Evolutionary conservation across 2,888 invertebrate species (phyloP), one percentile per base, ranked within the genome.

Genomic region (Ophioninae sp.): DNA sequence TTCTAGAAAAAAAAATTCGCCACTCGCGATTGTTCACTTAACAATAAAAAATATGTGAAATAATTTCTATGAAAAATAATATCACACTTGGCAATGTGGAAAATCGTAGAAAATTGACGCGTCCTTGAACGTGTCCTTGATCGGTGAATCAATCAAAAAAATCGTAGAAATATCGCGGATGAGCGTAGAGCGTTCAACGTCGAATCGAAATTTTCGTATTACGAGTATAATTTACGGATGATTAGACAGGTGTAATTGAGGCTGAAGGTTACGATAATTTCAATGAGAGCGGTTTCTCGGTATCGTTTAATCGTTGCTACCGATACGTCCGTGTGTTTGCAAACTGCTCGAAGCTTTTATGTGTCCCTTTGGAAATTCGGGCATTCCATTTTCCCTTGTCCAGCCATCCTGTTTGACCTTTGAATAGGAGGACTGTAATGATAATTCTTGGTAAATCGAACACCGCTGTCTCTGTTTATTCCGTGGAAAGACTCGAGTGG

Each of bases 341-440:
- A 89, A 90, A 90, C 89, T 88, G 73, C 51, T 63, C n/a, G 56
- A 17, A 67, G 63, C 39, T 61, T 74, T 30, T 65, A 68, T 82
- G 83, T 87, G 86, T 87, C 79, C 77, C 80, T 84, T 69, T 81
- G 86, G 88, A 89, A 84, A 90, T 88, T 91, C 89, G 89, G 88
- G 88, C 78, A 86, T 82, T 82, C 83, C 51, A 51, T 51, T 86
- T 86, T 83, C 83, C 85, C 85, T 88, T 85, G 83, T 81, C 20
- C 85, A 84, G 68, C 63, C 67, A 64, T 44, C 17, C 23, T 39
- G 67, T 39, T 67, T 69, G 72, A 77, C 79, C 75, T 80, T 61
- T 86, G 86, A 87, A 90, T 89, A 87, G 86, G 87, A 79, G 22
- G 63, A 58, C n/a, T 82, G n/a, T n/a, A n/a, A n/a, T 63, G 37